Evolutionary conservation across 2,888 invertebrate genomes (phyloP).

Genomic region (Melanostoma mellinum): DNA sequence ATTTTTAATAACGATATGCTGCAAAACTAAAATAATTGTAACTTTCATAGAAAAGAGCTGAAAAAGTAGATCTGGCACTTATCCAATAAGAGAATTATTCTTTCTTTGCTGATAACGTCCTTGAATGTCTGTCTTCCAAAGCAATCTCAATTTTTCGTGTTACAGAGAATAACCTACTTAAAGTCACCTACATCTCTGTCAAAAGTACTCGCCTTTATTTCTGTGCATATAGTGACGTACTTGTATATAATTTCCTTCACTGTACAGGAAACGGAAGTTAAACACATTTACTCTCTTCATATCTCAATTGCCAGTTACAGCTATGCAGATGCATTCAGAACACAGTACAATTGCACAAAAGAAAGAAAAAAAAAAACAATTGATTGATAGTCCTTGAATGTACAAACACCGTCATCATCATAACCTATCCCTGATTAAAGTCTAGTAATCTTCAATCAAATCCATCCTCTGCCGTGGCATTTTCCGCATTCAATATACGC

Average conservation of each 20-base stretch:
- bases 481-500: slow-evolving; percentile 46
- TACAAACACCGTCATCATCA: slow-evolving; percentile 3
- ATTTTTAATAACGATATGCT: too few species aligned
- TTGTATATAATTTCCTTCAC: neutral
- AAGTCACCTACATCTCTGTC: slow-evolving; percentile 7
- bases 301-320: slow-evolving; percentile 59
- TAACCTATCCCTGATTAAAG: slow-evolving; percentile 35
- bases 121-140: slow-evolving; percentile 22
- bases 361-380: slow-evolving; percentile 25
- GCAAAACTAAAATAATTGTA: too few species aligned
- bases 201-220: neutral
- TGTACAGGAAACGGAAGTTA: slow-evolving; percentile 64
- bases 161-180: slow-evolving; percentile 30
- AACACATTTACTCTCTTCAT: slow-evolving; percentile 54
- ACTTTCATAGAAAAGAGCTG: neutral
- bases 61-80: slow-evolving; percentile 3
- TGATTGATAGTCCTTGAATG: slow-evolving; percentile 60
- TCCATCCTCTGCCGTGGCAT: slow-evolving; percentile 42
- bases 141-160: slow-evolving; percentile 1
- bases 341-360: slow-evolving; percentile 26
- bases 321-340: slow-evolving; percentile 50
- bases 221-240: neutral
- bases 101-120: slow-evolving; percentile 11
- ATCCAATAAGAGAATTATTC: slow-evolving; percentile 3
- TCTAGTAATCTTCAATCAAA: slow-evolving; percentile 68